Percentiles rank a stretch among this genome's conserved stretches.
phyloP scores from a whole-genome alignment of 2,797 vertebrate species.

The Myotis myotis region DNA sequence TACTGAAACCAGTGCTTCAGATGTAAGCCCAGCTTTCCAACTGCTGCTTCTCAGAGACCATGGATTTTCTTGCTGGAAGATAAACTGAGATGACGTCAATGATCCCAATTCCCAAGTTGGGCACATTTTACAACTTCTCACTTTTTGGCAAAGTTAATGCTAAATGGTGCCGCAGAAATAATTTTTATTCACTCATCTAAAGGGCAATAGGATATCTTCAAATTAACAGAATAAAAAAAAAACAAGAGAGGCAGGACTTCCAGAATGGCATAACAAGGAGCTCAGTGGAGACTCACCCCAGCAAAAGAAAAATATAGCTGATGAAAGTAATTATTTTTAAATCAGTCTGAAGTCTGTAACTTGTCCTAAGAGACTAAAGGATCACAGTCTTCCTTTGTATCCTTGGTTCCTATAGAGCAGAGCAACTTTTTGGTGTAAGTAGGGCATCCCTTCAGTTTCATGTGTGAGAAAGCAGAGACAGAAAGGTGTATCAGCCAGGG shows the following conservation, averaged over 20 bases:
- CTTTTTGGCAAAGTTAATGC: not conserved
- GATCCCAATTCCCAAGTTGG: not conserved
- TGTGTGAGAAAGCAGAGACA: not conserved
- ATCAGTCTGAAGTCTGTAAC: too few species aligned
- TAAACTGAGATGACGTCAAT: not conserved
- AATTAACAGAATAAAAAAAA: constrained; percentile 11
- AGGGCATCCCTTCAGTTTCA: not conserved
- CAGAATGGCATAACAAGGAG: too few species aligned
- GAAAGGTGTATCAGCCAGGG: not conserved
- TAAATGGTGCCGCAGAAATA: not conserved
- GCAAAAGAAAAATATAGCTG: too few species aligned
- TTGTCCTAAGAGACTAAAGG: too few species aligned
- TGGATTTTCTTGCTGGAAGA: not conserved
- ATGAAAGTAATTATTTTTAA: too few species aligned
- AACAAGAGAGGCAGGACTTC: not conserved
- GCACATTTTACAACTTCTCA: not conserved
- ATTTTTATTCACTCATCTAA: not conserved
- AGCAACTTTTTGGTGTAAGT: too few species aligned
- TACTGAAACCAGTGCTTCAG: not conserved
- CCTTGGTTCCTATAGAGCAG: too few species aligned
- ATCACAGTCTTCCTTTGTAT: too few species aligned
- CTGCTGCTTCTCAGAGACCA: not conserved
- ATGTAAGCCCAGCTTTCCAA: not conserved
- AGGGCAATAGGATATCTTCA: not conserved
- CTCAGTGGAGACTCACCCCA: too few species aligned